Evolutionary conservation across 2,797 vertebrate species (phyloP).

Genomic region (Cryptoprocta ferox): DNA sequence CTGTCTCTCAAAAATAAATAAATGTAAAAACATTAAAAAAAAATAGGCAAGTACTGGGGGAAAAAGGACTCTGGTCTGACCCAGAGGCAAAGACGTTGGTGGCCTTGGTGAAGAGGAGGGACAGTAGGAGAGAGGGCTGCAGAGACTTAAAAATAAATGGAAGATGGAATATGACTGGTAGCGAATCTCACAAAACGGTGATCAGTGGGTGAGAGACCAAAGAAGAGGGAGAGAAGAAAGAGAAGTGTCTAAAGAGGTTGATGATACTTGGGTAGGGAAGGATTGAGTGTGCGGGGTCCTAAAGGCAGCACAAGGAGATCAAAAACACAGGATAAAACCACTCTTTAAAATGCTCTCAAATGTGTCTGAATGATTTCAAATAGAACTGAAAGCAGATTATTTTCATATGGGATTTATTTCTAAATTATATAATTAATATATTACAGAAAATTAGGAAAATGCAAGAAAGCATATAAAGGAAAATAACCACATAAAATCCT

Average conservation of each 20-base stretch:
- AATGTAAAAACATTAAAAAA: too few relatives aligned
- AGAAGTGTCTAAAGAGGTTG: neutral
- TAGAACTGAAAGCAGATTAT: neutral
- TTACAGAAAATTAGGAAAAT: neutral
- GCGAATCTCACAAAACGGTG: neutral
- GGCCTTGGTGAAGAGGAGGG: neutral
- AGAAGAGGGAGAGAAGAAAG: neutral
- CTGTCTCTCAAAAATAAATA: too few relatives aligned
- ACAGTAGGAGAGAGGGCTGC: neutral
- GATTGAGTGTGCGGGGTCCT: neutral
- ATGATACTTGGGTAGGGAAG: neutral
- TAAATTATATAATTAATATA: conserved; percentile 11
- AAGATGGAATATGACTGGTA: neutral
- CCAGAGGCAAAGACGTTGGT: neutral
- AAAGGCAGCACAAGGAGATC: neutral
- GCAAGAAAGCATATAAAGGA: neutral
- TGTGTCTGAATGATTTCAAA: conserved; percentile 3
- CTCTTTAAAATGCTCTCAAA: neutral
- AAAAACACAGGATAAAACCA: neutral
- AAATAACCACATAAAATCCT: neutral
- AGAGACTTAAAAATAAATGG: neutral
- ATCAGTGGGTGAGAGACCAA: neutral
- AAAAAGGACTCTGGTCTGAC: neutral
- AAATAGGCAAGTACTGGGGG: neutral
- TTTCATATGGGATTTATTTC: conserved; percentile 20